Conservation (phyloP, 2,113 vertebrate species). For the Chaetodon auriga region DNA sequence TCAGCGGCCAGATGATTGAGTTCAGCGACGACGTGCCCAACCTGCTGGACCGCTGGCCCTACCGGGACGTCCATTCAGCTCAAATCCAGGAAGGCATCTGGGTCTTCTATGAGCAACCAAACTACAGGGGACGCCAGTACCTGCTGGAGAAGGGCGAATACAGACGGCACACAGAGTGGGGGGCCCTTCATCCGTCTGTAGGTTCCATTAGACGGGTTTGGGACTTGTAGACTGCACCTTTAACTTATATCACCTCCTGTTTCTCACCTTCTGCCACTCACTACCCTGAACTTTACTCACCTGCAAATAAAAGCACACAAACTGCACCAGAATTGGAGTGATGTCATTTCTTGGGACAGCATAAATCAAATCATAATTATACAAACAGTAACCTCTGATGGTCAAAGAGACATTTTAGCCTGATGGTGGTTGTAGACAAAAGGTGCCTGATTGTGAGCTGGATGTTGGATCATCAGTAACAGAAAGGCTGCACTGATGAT, state of each 20-base stretch:
- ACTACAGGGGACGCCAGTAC: constrained; percentile 73
- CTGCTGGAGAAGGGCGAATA: constrained; percentile 78
- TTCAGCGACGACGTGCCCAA: constrained; percentile 58
- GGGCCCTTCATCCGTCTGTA: constrained; percentile 57
- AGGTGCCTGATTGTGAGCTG: neutral
- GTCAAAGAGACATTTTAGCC: no score
- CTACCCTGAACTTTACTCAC: neutral
- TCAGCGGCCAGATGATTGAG: constrained; percentile 69
- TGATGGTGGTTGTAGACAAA: no score
- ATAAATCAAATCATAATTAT: neutral
- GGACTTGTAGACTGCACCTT: constrained; percentile 21
- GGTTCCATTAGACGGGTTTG: constrained; percentile 64
- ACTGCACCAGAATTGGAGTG: constrained; percentile 2
- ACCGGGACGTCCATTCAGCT: constrained; percentile 61
- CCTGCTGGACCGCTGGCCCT: constrained; percentile 62
- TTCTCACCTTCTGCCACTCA: neutral
- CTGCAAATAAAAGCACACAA: constrained; percentile 43
- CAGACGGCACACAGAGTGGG: constrained; percentile 69
- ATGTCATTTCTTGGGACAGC: neutral
- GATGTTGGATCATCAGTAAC: neutral
- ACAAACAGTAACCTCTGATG: no score
- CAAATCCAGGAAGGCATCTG: constrained; percentile 69
- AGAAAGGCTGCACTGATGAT: constrained; percentile 66
- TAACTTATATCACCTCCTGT: neutral
- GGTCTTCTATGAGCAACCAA: constrained; percentile 73